Conservation (phyloP, 2,113 vertebrate species). For the Proterorhinus semilunaris region DNA sequence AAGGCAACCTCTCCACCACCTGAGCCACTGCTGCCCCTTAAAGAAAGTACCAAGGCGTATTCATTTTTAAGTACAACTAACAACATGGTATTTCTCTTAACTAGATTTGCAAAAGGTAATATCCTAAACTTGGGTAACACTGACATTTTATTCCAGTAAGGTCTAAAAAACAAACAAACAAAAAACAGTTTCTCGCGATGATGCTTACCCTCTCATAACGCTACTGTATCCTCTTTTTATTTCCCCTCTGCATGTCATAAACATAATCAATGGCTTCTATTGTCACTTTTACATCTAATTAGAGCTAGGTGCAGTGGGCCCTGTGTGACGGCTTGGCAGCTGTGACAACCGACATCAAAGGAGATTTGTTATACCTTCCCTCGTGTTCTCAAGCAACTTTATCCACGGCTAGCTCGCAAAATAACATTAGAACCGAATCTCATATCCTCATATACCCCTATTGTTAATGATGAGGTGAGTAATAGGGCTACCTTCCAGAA, state of each 20-base stretch:
- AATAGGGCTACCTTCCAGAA: background rate
- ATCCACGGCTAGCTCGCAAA: slow-evolving; percentile 10
- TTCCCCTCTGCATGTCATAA: slow-evolving; percentile 12
- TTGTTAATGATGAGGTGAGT: background rate
- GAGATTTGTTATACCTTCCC: slow-evolving; percentile 24
- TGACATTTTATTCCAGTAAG: background rate
- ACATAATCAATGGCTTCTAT: slow-evolving; percentile 16
- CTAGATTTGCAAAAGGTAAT: background rate
- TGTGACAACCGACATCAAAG: slow-evolving; percentile 31
- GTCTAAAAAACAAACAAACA: too few relatives aligned
- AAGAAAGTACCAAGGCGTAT: too few relatives aligned
- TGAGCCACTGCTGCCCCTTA: too few relatives aligned
- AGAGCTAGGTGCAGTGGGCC: slow-evolving; percentile 21
- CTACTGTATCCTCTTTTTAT: slow-evolving; percentile 7
- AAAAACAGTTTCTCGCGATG: background rate
- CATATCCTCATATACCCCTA: background rate
- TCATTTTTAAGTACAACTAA: too few relatives aligned
- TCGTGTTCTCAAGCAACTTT: slow-evolving; percentile 14
- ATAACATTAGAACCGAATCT: background rate
- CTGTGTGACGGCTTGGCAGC: slow-evolving; percentile 30
- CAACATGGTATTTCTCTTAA: too few relatives aligned
- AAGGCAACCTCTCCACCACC: too few relatives aligned
- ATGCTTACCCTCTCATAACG: background rate
- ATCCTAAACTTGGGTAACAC: background rate
- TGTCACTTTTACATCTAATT: slow-evolving; percentile 44